Base-by-base conservation (phyloP, 2,797 vertebrate species). In the Gallinago solitaria region DNA sequence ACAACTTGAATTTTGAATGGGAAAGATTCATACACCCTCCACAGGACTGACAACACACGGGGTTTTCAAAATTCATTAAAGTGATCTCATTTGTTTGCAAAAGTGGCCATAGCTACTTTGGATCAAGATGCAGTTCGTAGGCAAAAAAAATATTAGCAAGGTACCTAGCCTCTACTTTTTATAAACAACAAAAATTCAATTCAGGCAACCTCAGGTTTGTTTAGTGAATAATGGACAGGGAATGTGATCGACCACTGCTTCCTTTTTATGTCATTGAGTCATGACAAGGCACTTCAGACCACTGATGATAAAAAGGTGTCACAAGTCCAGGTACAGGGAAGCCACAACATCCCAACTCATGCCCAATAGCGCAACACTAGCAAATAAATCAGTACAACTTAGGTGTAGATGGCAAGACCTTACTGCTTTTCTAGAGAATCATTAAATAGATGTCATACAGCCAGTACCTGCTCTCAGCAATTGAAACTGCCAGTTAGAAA, bases 391-490 rank as follows among this genome's bases (percentile, higher is more conserved):
- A 23, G 37, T 32, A 50, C 7, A 16, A 37, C 28, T 37, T 35
- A 54, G 64, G 30, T 43, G 25, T 19, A n/a, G 47, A 21, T 51
- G 54, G 65, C 8, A 51, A 59, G 37, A 45, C 32, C n/a, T 59
- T 48, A 47, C 23, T 67, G 20, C 7, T 83, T 68, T 79, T 79
- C 30, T 32, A 43, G 20, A 37, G 12, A 41, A 41, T 60, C 24
- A n/a, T 53, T 60, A 69, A 51, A 68, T 5, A 51, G 35, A 39
- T 21, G 53, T 47, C 54, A 87, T 68, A 78, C 9, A 47, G n/a
- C 6, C n/a, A 54, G 30, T 56, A 56, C 17, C 30, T 85, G n/a
- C 76, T 85, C 83, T 87, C 91, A 98, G 98, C 98, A 98, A 71
- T 53, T 98, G 87, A 13, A 97, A 90, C 77, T 97, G 87, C 56